Conservation (phyloP, 1,140 invertebrate species). For the Holotrichia oblita region DNA sequence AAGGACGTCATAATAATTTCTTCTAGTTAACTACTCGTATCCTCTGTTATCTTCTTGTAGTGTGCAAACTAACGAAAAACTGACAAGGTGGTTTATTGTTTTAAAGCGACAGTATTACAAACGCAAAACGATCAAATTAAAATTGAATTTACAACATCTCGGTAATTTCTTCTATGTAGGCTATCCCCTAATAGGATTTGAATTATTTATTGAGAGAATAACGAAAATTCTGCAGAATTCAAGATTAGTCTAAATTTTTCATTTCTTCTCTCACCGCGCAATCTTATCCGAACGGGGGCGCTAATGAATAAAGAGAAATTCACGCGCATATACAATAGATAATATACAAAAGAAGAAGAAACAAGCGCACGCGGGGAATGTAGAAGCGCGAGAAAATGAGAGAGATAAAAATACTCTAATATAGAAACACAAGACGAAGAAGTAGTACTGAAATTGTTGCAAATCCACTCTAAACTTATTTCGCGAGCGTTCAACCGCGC, state of each 20-base stretch:
- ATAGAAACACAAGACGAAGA: constrained; percentile 31
- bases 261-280: not conserved
- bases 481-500: constrained; percentile 57
- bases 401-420: not conserved
- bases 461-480: constrained; percentile 58
- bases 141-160: too few relatives aligned
- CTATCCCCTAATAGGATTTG: too few relatives aligned
- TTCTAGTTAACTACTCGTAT: too few relatives aligned
- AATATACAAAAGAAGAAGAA: not conserved
- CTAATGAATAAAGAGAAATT: constrained; percentile 36
- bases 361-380: not conserved
- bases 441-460: constrained; percentile 55
- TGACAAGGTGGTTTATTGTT: too few relatives aligned
- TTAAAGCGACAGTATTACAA: too few relatives aligned
- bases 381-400: constrained; percentile 4
- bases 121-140: too few relatives aligned
- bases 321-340: constrained; percentile 33
- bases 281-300: not conserved
- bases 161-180: too few relatives aligned
- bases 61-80: too few relatives aligned
- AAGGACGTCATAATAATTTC: too few relatives aligned
- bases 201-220: too few relatives aligned
- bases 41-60: too few relatives aligned
- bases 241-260: constrained; percentile 11
- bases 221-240: too few relatives aligned